phyloP scores from a whole-genome alignment of 2,888 invertebrate genomes.

The Alloscopus bannaensis region DNA sequence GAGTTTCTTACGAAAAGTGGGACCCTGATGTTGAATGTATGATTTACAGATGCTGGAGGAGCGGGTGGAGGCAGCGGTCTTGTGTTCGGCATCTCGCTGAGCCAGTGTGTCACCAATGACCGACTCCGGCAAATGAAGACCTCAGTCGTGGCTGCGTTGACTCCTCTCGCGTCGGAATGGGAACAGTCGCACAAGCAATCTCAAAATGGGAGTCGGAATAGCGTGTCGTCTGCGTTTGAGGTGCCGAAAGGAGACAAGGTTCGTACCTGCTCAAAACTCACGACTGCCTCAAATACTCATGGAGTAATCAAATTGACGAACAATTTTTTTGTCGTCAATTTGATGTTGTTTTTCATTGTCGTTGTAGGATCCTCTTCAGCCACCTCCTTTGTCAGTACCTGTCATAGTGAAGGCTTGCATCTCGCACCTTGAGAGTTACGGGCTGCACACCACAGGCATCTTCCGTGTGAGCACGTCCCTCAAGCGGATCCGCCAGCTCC shows the following conservation, averaged over 20 bases:
- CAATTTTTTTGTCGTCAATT: not conserved
- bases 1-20: too few species aligned
- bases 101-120: slow-evolving; percentile 90
- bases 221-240: slow-evolving; percentile 62
- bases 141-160: slow-evolving; percentile 51
- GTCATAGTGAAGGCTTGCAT: slow-evolving; percentile 87
- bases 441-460: slow-evolving; percentile 89
- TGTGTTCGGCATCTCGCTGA: slow-evolving; percentile 90
- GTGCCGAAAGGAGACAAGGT: slow-evolving; percentile 65
- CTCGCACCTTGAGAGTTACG: slow-evolving; percentile 86
- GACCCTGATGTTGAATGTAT: not conserved
- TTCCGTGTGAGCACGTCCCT: slow-evolving; percentile 95
- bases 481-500: slow-evolving; percentile 91
- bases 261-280: not conserved
- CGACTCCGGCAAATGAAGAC: slow-evolving; percentile 77
- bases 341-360: not conserved
- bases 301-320: too few species aligned
- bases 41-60: slow-evolving; percentile 43
- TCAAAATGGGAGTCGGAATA: slow-evolving; percentile 70
- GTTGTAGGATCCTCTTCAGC: slow-evolving; percentile 36
- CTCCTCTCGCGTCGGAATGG: slow-evolving; percentile 54
- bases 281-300: not conserved
- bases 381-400: slow-evolving; percentile 80
- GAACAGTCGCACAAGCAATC: slow-evolving; percentile 64
- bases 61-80: slow-evolving; percentile 77